These are phyloP conservation scores for Trichogramma evanescens DNA, from an alignment of 2,888 invertebrate species.

Conservation along the genomic window DNA sequence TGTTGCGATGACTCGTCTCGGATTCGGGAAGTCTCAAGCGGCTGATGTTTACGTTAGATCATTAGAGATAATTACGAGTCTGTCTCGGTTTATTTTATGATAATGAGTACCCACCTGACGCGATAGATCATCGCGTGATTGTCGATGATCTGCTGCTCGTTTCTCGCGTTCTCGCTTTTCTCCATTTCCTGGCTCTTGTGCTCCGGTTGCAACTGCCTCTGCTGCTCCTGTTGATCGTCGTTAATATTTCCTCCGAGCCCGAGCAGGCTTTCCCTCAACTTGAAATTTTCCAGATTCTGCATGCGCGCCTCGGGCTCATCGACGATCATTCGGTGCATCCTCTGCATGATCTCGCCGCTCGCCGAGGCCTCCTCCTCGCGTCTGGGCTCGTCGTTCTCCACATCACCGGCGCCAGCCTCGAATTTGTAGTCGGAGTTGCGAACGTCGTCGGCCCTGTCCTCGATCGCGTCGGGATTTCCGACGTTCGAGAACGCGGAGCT, in stretches of 20 bases:
- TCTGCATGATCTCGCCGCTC: too few species aligned
- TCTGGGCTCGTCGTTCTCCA: background rate
- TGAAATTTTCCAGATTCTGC: constrained; percentile 37
- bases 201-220: too few species aligned
- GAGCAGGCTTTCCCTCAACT: constrained; percentile 31
- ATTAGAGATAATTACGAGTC: background rate
- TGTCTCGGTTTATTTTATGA: background rate
- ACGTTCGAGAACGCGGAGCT: constrained; percentile 9
- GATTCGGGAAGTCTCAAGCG: background rate
- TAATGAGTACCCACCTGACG: constrained; percentile 34
- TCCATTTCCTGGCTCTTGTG: too few species aligned
- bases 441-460: constrained; percentile 18
- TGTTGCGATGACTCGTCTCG: background rate
- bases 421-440: constrained; percentile 11
- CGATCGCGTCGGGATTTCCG: background rate
- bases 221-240: background rate
- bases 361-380: too few species aligned
- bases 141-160: constrained; percentile 33
- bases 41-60: background rate
- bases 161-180: too few species aligned
- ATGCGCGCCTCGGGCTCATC: constrained; percentile 28
- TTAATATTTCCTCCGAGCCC: constrained; percentile 15
- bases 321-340: constrained; percentile 3
- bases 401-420: background rate
- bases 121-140: constrained; percentile 42